These are phyloP conservation scores for Ochlodes sylvanus DNA, from an alignment of 2,888 invertebrate species.

Conservation along the genomic window DNA sequence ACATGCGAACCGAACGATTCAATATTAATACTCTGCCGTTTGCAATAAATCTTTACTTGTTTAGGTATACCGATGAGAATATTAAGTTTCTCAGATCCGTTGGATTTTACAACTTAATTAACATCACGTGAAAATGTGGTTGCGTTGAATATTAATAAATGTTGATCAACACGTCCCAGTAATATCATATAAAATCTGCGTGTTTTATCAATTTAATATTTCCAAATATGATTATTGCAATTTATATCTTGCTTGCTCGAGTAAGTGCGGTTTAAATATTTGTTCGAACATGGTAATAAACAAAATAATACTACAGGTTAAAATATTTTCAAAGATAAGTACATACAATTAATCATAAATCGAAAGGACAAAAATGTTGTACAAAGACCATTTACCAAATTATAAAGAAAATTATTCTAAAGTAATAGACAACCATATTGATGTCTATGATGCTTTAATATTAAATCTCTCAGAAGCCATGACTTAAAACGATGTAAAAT, in stretches of 20 bases:
- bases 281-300: too few relatives aligned
- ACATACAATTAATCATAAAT: too few relatives aligned
- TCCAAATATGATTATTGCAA: slow-evolving; percentile 13
- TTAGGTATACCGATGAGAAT: slow-evolving; percentile 21
- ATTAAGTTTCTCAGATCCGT: slow-evolving; percentile 17
- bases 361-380: too few relatives aligned
- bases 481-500: slow-evolving; percentile 32
- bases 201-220: slow-evolving; percentile 14
- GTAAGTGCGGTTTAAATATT: too few relatives aligned
- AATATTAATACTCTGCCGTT: slow-evolving; percentile 24
- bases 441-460: too few relatives aligned
- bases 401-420: too few relatives aligned
- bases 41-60: slow-evolving; percentile 22
- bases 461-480: slow-evolving; percentile 15
- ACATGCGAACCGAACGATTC: slow-evolving; percentile 18
- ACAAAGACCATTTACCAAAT: too few relatives aligned
- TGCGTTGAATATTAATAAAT: slow-evolving; percentile 27
- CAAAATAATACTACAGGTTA: too few relatives aligned
- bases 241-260: background rate
- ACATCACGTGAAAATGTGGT: slow-evolving; percentile 24
- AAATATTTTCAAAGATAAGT: background rate
- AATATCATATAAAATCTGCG: slow-evolving; percentile 28
- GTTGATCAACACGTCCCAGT: slow-evolving; percentile 19
- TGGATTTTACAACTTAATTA: slow-evolving; percentile 35
- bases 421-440: too few relatives aligned